Percentiles rank a stretch among this genome's conserved stretches.
Conservation (phyloP, 2,797 vertebrate species). For the Synanceia verrucosa region DNA sequence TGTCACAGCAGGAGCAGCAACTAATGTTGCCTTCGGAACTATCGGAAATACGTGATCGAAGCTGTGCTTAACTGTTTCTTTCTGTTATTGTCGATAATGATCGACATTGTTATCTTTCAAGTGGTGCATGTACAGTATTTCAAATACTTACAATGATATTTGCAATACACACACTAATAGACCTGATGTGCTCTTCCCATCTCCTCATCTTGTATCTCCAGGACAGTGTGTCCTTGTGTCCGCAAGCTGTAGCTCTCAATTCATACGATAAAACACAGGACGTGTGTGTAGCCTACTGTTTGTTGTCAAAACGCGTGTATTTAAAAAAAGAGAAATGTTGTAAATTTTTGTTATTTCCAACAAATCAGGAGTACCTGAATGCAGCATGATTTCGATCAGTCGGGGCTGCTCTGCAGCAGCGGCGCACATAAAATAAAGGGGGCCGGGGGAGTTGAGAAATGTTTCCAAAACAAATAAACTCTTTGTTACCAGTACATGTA, state of each 20-base stretch:
- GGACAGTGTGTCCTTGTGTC: too few species aligned
- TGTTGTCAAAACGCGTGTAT: neutral
- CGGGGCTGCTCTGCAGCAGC: too few species aligned
- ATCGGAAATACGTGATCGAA: neutral
- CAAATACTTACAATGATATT: neutral
- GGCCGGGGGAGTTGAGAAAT: too few species aligned
- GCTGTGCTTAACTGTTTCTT: neutral
- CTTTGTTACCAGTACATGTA: too few species aligned
- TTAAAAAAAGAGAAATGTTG: rapidly evolving
- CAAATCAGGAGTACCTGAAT: neutral
- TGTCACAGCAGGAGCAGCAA: neutral
- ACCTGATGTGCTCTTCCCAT: neutral
- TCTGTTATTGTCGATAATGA: neutral
- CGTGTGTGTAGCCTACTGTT: neutral
- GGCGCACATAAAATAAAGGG: too few species aligned
- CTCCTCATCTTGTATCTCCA: neutral
- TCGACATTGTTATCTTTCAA: neutral
- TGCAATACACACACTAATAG: neutral
- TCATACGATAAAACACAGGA: neutral
- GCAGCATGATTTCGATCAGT: neutral
- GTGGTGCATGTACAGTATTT: neutral
- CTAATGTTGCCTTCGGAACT: constrained; percentile 21
- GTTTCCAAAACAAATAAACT: too few species aligned
- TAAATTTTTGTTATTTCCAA: neutral
- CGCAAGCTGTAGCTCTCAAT: neutral